A percentile compares a stretch with the other conserved stretches of the same genome.
Conservation (phyloP, 2,797 vertebrate species). For the Sebastes dallii region DNA sequence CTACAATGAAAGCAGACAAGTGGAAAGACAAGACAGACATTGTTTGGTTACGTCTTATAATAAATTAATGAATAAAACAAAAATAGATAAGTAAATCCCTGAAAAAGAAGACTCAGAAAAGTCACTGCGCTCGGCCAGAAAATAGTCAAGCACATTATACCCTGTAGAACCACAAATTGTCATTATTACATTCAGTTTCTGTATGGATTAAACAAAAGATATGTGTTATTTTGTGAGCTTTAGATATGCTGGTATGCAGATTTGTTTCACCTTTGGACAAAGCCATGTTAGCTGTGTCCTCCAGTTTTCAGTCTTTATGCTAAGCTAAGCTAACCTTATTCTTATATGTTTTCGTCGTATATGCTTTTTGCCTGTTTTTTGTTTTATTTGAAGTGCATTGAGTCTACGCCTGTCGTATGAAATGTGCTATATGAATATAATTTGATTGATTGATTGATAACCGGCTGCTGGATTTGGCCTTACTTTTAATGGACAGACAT, state of each 20-base stretch:
- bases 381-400: no score
- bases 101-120: neutral
- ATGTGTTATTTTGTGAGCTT: neutral
- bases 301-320: neutral
- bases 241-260: neutral
- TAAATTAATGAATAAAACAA: neutral
- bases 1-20: neutral
- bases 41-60: neutral
- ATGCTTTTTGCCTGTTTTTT: neutral
- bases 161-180: neutral
- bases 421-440: fast-evolving
- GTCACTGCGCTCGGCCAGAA: neutral
- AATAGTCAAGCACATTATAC: neutral
- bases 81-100: neutral
- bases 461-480: neutral
- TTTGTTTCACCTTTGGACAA: neutral
- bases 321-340: neutral
- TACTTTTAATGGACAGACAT: neutral
- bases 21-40: neutral
- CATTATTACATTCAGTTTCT: neutral
- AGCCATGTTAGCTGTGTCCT: neutral
- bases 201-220: neutral
- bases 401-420: no score
- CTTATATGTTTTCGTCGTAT: no score
- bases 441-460: no score